Conservation (phyloP, 2,797 vertebrate genomes). For the Hirundo rustica region DNA sequence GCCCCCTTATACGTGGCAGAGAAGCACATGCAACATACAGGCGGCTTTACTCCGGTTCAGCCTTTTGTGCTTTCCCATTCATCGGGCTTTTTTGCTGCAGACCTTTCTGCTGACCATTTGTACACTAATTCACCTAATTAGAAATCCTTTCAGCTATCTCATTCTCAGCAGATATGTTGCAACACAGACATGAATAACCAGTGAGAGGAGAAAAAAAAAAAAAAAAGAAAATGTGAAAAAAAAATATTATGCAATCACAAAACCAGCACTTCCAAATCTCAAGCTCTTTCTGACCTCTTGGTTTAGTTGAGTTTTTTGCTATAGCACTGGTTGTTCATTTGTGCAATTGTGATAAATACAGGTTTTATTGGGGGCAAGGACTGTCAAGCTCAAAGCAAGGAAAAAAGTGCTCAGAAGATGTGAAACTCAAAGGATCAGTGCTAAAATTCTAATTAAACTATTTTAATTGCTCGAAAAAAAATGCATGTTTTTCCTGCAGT, state of each 20-base stretch:
- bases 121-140: not conserved
- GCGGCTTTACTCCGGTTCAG: not conserved
- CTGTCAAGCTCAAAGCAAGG: not conserved
- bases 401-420: not conserved
- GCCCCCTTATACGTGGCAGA: not conserved
- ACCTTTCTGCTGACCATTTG: not conserved
- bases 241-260: not conserved
- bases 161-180: not conserved
- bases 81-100: not conserved
- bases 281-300: not conserved
- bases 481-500: not conserved
- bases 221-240: not conserved
- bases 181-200: not conserved
- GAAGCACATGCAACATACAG: not conserved
- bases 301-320: not conserved
- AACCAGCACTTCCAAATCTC: not conserved
- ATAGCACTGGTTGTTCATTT: not conserved
- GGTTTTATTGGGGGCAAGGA: not conserved
- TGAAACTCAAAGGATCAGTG: not conserved
- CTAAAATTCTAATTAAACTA: slow-evolving; percentile 7
- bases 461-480: not conserved
- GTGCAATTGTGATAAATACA: not conserved
- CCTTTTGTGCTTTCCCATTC: not conserved
- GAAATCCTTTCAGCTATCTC: not conserved
- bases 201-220: not conserved